These are phyloP conservation scores for Dugesia japonica DNA, from an alignment of 2,888 invertebrate species.

Conservation along the genomic window DNA sequence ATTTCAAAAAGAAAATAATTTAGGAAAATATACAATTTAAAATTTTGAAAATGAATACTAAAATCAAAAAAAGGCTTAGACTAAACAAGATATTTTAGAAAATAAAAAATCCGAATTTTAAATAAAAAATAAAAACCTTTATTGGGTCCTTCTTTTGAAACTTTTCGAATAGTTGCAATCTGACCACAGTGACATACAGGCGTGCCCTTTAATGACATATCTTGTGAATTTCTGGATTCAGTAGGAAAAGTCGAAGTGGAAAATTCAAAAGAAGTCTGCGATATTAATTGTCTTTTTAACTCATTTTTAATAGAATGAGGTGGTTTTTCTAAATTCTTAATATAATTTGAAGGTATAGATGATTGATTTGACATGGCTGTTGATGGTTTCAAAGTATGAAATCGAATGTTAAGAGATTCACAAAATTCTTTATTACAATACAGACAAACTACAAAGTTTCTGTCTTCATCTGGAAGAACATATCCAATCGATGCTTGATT, in stretches of 20 bases:
- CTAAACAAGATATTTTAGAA: no score
- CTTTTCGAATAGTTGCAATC: background rate
- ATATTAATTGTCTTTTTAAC: background rate
- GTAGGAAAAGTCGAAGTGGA: background rate
- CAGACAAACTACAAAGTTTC: background rate
- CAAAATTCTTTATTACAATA: background rate
- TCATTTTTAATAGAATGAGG: background rate
- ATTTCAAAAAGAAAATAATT: no score
- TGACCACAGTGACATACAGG: background rate
- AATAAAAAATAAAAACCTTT: no score
- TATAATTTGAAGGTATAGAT: background rate
- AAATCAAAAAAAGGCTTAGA: background rate
- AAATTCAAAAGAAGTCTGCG: background rate
- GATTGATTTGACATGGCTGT: background rate
- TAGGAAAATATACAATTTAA: no score
- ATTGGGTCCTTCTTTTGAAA: background rate
- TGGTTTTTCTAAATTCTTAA: no score
- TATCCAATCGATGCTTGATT: background rate
- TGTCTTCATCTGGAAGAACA: background rate
- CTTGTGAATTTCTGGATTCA: background rate
- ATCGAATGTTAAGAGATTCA: background rate
- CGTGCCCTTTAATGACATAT: background rate
- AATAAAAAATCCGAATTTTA: no score
- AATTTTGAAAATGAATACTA: no score
- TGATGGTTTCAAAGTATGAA: background rate